These are phyloP conservation scores for Hirtodrosophila duncani DNA, from an alignment of 2,888 invertebrate genomes.

Conservation along the genomic window DNA sequence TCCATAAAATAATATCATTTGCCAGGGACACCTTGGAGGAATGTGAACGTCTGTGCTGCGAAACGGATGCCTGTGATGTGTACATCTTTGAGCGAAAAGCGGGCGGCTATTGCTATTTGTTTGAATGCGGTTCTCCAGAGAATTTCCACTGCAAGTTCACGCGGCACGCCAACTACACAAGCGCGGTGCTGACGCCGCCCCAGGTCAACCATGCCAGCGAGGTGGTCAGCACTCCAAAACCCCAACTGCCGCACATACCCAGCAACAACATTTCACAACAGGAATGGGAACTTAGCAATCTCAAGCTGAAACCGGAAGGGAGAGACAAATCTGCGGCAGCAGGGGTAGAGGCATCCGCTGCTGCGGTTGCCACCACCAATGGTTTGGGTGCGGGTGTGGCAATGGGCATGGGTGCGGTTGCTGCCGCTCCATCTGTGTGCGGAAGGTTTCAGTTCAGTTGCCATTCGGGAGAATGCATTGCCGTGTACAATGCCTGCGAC, in stretches of 20 bases:
- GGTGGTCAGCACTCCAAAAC: conserved; percentile 61
- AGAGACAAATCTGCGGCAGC: conserved; percentile 51
- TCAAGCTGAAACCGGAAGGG: conserved; percentile 74
- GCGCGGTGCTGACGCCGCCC: conserved; percentile 87
- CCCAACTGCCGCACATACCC: conserved; percentile 58
- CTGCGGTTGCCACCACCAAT: conserved; percentile 12
- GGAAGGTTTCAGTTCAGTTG: conserved; percentile 94
- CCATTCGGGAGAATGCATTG: conserved; percentile 93
- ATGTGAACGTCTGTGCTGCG: conserved; percentile 91
- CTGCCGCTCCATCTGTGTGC: conserved; percentile 81
- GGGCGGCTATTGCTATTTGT: conserved; percentile 92
- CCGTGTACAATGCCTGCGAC: conserved; percentile 96
- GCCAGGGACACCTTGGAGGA: conserved; percentile 88
- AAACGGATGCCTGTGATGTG: conserved; percentile 91
- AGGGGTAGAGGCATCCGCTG: conserved; percentile 3
- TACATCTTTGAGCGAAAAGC: conserved; percentile 94
- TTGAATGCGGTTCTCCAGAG: conserved; percentile 92
- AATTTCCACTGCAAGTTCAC: conserved; percentile 96
- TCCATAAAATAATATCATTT: too few relatives aligned
- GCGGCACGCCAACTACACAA: conserved; percentile 91
- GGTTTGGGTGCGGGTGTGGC: conserved; percentile 10
- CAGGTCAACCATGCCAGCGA: conserved; percentile 74
- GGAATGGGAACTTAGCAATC: conserved; percentile 78
- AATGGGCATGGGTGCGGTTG: conserved; percentile 28
- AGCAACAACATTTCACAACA: conserved; percentile 76